Evolutionary conservation across 2,113 vertebrate species (phyloP).

Genomic region (Sinocyclocheilus maitianheensis): DNA sequence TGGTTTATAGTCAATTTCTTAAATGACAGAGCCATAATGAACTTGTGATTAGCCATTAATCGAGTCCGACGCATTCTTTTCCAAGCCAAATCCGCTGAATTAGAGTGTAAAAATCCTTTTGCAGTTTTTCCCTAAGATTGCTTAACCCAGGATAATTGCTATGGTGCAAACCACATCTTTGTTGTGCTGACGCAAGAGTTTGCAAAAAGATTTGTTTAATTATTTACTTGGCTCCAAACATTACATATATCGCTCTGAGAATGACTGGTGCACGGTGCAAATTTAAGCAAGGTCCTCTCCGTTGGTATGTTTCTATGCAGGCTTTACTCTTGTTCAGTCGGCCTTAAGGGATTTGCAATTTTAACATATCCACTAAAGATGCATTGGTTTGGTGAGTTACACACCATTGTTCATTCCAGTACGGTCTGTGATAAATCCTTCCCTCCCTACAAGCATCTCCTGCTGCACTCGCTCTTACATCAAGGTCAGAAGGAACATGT

Average conservation of each 20-base stretch:
- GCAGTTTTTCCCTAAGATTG: not conserved
- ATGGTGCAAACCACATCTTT: slow-evolving; percentile 14
- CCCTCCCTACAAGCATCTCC: slow-evolving; percentile 69
- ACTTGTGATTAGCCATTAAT: slow-evolving; percentile 23
- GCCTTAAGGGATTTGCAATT: not conserved
- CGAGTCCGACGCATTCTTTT: not conserved
- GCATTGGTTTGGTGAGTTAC: not conserved
- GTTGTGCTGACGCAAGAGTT: slow-evolving; percentile 36
- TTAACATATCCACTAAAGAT: slow-evolving; percentile 3
- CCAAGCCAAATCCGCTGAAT: not conserved
- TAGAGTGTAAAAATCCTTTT: too few relatives aligned
- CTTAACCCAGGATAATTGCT: not conserved
- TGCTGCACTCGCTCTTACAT: slow-evolving; percentile 72
- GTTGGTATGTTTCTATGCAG: not conserved
- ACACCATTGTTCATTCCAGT: slow-evolving; percentile 74
- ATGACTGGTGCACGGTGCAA: not conserved
- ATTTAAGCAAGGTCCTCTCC: not conserved
- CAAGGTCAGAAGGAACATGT: slow-evolving; percentile 53
- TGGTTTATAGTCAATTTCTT: slow-evolving; percentile 23
- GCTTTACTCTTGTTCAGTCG: not conserved
- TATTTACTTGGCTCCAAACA: slow-evolving; percentile 30
- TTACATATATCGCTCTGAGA: slow-evolving; percentile 8
- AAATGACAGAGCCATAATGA: not conserved
- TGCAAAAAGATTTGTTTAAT: slow-evolving; percentile 31
- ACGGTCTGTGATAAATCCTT: slow-evolving; percentile 73